These are phyloP conservation scores for Abramis brama DNA, from an alignment of 2,113 vertebrate species.

Conservation along the genomic window DNA sequence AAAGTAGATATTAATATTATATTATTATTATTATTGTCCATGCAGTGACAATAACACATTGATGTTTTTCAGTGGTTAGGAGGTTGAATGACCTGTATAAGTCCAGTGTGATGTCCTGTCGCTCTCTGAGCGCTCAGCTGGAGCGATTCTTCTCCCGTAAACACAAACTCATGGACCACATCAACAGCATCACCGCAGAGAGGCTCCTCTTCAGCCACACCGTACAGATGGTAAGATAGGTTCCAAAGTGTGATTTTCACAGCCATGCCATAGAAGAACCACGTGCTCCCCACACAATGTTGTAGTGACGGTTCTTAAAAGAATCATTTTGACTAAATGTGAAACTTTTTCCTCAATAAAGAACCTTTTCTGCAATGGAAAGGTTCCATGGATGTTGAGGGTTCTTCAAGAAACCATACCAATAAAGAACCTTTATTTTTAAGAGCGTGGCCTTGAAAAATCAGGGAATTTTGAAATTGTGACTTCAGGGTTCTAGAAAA, in stretches of 20 bases:
- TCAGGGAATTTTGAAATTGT: neutral
- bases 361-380: too few species aligned
- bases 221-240: constrained; percentile 86
- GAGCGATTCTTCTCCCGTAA: constrained; percentile 93
- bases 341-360: too few species aligned
- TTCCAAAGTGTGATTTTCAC: too few species aligned
- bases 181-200: constrained; percentile 92
- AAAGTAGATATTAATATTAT: too few species aligned
- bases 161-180: constrained; percentile 92
- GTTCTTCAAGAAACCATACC: too few species aligned
- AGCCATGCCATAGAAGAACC: too few species aligned
- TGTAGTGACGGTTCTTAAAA: too few species aligned
- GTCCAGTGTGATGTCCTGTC: constrained; percentile 87
- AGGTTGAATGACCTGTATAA: constrained; percentile 94
- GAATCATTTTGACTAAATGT: too few species aligned
- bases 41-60: neutral
- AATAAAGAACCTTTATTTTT: too few species aligned
- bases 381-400: too few species aligned
- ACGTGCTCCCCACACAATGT: too few species aligned
- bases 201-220: constrained; percentile 93
- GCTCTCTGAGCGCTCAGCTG: constrained; percentile 86
- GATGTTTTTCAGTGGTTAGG: constrained; percentile 80
- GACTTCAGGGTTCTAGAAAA: neutral
- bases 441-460: neutral
- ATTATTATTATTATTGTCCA: neutral